Evolutionary conservation across 2,113 vertebrate species (phyloP).

Genomic region (Alethe castanea): DNA sequence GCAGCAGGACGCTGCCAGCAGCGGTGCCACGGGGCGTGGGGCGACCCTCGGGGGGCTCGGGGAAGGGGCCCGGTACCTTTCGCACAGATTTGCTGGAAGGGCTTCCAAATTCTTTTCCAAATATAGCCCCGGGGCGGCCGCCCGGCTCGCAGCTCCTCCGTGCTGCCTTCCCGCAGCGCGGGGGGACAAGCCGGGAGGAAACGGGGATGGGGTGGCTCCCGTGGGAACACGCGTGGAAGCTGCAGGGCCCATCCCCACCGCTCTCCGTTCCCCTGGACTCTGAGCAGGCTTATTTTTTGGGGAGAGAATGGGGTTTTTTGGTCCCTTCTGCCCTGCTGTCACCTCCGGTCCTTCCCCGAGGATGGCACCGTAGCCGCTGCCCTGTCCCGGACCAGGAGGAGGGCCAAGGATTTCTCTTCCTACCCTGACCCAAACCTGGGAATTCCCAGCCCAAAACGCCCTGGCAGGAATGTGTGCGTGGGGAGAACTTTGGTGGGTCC

Average conservation of each 20-base stretch:
- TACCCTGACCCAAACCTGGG: not conserved
- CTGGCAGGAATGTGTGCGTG: not conserved
- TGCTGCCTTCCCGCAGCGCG: not conserved
- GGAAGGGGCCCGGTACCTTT: conserved; percentile 19
- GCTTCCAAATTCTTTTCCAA: conserved; percentile 71
- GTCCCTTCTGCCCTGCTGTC: not conserved
- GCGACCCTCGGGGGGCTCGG: not conserved
- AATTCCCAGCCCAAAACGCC: not conserved
- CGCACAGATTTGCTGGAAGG: conserved; percentile 50
- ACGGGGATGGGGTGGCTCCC: fast-evolving
- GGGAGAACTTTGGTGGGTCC: not conserved
- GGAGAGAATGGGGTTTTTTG: fast-evolving
- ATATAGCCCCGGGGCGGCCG: conserved; percentile 51
- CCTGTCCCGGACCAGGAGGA: not conserved
- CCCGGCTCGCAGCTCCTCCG: not conserved
- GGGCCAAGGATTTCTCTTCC: not conserved
- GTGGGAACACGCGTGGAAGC: not conserved
- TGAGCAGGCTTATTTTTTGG: fast-evolving
- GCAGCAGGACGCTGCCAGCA: not conserved
- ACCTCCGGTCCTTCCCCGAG: not conserved
- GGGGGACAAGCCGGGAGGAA: not conserved
- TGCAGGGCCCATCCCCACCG: too few species aligned
- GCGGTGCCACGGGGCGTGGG: too few species aligned
- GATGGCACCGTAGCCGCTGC: not conserved
- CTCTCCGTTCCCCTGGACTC: fast-evolving